Conservation (phyloP, 2,797 vertebrate genomes). For the Pangasius sanitwongsei region DNA sequence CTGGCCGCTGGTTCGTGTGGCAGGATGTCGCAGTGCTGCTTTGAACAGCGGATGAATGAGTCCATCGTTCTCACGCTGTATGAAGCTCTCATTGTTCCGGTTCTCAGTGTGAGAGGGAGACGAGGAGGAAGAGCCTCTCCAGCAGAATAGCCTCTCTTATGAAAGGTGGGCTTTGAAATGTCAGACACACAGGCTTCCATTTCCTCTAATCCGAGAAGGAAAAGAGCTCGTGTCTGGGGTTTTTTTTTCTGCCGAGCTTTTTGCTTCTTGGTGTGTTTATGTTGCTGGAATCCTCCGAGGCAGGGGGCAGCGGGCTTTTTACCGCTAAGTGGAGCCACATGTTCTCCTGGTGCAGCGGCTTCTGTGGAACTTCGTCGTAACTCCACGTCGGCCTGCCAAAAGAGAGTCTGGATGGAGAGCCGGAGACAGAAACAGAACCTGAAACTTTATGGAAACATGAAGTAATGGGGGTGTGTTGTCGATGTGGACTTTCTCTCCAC, state of each 20-base stretch:
- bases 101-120: conserved; percentile 9
- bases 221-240: background rate
- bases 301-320: background rate
- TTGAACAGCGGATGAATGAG: background rate
- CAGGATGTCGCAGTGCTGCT: conserved; percentile 4
- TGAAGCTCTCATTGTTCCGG: conserved; percentile 4
- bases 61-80: background rate
- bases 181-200: background rate
- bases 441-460: conserved; percentile 41
- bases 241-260: background rate
- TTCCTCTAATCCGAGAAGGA: background rate
- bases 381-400: conserved; percentile 15
- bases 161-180: background rate
- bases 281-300: conserved; percentile 39
- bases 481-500: background rate
- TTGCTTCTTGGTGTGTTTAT: conserved; percentile 13
- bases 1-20: background rate
- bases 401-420: background rate
- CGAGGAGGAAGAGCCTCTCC: background rate
- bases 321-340: conserved; percentile 58
- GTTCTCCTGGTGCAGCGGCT: conserved; percentile 25
- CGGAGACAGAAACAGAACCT: conserved; percentile 13
- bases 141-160: background rate
- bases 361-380: conserved; percentile 26
- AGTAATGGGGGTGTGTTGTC: conserved; percentile 8